phyloP scores from a whole-genome alignment of 2,888 invertebrate species.

The Malthinus seriepunctatus region DNA sequence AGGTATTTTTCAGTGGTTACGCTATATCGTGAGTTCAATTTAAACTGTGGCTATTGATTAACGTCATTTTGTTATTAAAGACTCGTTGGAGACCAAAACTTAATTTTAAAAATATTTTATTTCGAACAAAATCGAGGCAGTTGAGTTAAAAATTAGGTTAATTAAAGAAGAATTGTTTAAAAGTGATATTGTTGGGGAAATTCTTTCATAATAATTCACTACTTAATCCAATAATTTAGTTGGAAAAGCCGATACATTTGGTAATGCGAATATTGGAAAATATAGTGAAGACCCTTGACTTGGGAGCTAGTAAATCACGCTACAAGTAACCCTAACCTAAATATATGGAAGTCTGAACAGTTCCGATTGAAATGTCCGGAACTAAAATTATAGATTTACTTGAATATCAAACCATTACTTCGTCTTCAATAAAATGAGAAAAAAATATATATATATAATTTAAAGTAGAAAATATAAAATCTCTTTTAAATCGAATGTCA shows the following conservation, averaged over 20 bases:
- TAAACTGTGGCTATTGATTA: too few species aligned
- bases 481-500: slow-evolving; percentile 11
- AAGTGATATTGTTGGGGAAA: too few species aligned
- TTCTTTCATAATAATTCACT: slow-evolving; percentile 20
- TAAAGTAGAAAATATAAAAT: not conserved
- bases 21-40: too few species aligned
- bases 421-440: too few species aligned
- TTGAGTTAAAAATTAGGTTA: too few species aligned
- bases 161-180: too few species aligned
- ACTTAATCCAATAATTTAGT: slow-evolving; percentile 27
- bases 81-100: too few species aligned
- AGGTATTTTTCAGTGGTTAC: too few species aligned
- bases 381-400: slow-evolving; percentile 13
- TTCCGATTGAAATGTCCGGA: slow-evolving; percentile 37
- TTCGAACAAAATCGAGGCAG: too few species aligned
- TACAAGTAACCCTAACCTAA: slow-evolving; percentile 42
- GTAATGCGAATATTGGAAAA: slow-evolving; percentile 44
- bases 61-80: too few species aligned
- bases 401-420: not conserved
- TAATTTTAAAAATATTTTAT: too few species aligned
- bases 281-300: slow-evolving; percentile 45
- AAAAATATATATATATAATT: too few species aligned
- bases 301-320: slow-evolving; percentile 42
- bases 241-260: slow-evolving; percentile 39
- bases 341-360: slow-evolving; percentile 41